Base-by-base conservation (phyloP, 2,888 invertebrate genomes). In the Podabrus alpinus region DNA sequence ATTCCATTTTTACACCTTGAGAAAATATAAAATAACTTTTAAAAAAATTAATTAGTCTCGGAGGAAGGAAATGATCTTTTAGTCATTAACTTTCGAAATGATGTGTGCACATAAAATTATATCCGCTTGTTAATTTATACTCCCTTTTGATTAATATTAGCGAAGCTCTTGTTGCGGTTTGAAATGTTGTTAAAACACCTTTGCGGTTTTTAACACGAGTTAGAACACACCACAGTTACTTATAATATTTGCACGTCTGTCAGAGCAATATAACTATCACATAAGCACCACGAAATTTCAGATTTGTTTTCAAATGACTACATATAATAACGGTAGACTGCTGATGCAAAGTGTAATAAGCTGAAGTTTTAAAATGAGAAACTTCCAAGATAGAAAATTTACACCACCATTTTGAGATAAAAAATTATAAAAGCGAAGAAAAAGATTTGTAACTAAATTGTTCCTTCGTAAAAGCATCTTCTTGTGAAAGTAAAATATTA, bases 181-280 rank as follows among this genome's bases (percentile, higher is more conserved):
- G 45, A 68, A 45, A 68, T 73, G 72, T 68, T 68, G 68, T 15
- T 59, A 73, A 62, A 73, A 73, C 64, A 73, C 72, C 72, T 73
- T 73, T 73, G 25, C 59, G 72, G 72, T 68, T n/a, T 45, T 45
- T 68, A 62, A 61, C 15, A 64, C 17, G 59, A 64, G 64, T 68
- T 68, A 73, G 66, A 69, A 69, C 64, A 64, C 1, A 64, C 19
- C 62, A 64, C 19, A 64, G 19, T 64, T 19, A 19, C 62, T 17
- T 19, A 45, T 9, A 45, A 64, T 13, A 2, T 17, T n/a, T n/a
- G 19, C 13, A 19, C 16, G 15, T 64, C 19, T 64, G 62, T 21
- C 62, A 19, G 17, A 64, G n/a, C 9, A 11, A 19, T 64, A 64
- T 64, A 64, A 64, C 19, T n/a, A 45, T 45, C 45, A 45, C n/a